Percentiles rank a stretch among this genome's conserved stretches.
Evolutionary conservation across 2,888 invertebrate genomes (phyloP).

Genomic region (Aphelenchoides bicaudatus): DNA sequence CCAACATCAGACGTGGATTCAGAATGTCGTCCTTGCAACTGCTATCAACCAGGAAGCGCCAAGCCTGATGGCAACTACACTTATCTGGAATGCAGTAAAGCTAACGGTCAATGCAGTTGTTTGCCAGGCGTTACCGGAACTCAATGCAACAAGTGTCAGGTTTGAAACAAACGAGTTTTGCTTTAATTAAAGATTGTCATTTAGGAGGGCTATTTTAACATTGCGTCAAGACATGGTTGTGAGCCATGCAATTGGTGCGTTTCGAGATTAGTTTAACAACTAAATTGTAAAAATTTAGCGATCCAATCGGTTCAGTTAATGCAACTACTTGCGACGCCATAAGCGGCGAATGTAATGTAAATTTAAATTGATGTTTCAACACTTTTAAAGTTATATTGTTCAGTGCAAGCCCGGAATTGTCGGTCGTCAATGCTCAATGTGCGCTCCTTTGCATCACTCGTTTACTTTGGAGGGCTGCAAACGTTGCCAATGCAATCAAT

Average conservation of each 20-base stretch:
- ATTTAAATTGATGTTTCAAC: neutral
- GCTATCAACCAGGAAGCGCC: slow-evolving; percentile 76
- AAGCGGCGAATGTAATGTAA: slow-evolving; percentile 79
- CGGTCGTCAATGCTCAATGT: slow-evolving; percentile 64
- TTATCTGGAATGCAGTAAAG: slow-evolving; percentile 57
- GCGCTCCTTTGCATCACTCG: slow-evolving; percentile 63
- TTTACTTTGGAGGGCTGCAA: slow-evolving; percentile 64
- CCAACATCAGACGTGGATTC: slow-evolving; percentile 71
- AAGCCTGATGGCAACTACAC: slow-evolving; percentile 51
- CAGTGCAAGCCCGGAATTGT: slow-evolving; percentile 67
- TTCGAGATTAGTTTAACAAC: no score
- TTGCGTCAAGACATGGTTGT: slow-evolving; percentile 75
- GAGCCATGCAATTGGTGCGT: slow-evolving; percentile 71
- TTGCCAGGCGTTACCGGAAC: slow-evolving; percentile 62
- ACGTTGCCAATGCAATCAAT: slow-evolving; percentile 80
- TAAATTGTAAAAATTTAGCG: no score
- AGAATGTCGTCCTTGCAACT: slow-evolving; percentile 74
- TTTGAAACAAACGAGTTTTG: neutral
- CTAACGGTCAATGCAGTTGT: slow-evolving; percentile 62
- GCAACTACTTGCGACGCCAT: slow-evolving; percentile 76
- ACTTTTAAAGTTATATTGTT: neutral
- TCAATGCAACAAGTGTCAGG: slow-evolving; percentile 60
- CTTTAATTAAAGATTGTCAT: slow-evolving; percentile 8
- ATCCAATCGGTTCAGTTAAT: slow-evolving; percentile 79
- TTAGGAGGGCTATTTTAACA: slow-evolving; percentile 63